Conservation (phyloP, 2,797 vertebrate species). For the Neostethus bicornis region DNA sequence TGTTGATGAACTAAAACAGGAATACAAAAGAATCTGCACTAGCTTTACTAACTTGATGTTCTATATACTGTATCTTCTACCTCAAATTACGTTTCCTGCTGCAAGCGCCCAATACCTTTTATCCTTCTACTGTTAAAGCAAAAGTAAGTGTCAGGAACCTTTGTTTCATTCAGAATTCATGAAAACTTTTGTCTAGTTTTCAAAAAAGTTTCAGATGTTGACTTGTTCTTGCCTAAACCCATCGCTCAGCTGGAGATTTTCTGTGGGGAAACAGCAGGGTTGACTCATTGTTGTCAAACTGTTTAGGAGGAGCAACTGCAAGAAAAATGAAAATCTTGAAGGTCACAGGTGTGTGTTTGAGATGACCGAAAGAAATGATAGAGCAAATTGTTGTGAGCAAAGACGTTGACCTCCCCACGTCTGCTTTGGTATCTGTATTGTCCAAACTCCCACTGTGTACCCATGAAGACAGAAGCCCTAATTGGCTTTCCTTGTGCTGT, state of each 20-base stretch:
- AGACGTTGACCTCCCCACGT: slow-evolving; percentile 38
- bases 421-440: slow-evolving; percentile 23
- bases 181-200: slow-evolving; percentile 45
- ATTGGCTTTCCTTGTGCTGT: slow-evolving; percentile 47
- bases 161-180: slow-evolving; percentile 40
- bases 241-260: slow-evolving; percentile 48
- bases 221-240: slow-evolving; percentile 46
- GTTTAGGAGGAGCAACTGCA: slow-evolving; percentile 49
- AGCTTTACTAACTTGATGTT: too few species aligned
- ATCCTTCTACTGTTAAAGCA: slow-evolving; percentile 4
- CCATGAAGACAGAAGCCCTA: slow-evolving; percentile 43
- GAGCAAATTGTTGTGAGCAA: slow-evolving; percentile 4
- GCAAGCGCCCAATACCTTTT: slow-evolving; percentile 12
- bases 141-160: slow-evolving; percentile 30
- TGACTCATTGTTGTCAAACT: slow-evolving; percentile 66
- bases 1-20: too few species aligned
- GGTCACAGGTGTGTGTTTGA: slow-evolving; percentile 16
- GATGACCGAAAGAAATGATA: slow-evolving; percentile 8
- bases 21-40: too few species aligned
- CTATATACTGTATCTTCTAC: too few species aligned
- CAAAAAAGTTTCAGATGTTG: slow-evolving; percentile 31
- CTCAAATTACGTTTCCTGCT: too few species aligned
- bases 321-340: slow-evolving; percentile 50
- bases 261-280: slow-evolving; percentile 44
- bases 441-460: slow-evolving; percentile 48